Conservation (phyloP, 2,113 vertebrate genomes). For the Muntiacus reevesi region DNA sequence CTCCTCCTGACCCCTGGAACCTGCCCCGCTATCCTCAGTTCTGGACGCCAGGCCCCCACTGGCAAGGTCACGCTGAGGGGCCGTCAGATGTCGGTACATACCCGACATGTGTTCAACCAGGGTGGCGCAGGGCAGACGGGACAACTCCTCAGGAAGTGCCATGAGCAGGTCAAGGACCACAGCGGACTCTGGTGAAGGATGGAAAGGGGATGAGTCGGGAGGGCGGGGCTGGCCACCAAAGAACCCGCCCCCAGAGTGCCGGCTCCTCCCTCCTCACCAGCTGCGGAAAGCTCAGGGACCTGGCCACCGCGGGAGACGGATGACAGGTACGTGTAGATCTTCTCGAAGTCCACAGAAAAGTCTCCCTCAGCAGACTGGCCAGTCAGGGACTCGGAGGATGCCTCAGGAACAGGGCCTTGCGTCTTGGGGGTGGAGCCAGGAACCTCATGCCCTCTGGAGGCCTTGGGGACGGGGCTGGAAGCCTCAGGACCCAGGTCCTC, state of each 20-base stretch:
- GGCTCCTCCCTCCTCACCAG: conserved; percentile 54
- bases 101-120: conserved; percentile 50
- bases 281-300: conserved; percentile 66
- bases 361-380: neutral
- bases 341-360: conserved; percentile 71
- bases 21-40: neutral
- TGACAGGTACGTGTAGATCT: conserved; percentile 75
- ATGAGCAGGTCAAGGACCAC: conserved; percentile 74
- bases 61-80: neutral
- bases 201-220: neutral
- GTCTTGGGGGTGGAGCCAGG: neutral
- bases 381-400: neutral
- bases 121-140: conserved; percentile 42
- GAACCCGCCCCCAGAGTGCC: neutral
- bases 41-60: neutral
- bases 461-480: neutral
- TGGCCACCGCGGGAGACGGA: conserved; percentile 13
- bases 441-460: neutral
- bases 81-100: conserved; percentile 35
- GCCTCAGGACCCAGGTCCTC: neutral
- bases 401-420: neutral
- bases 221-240: neutral
- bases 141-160: conserved; percentile 69
- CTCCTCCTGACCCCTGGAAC: neutral
- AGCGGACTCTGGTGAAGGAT: conserved; percentile 63